Percentiles rank a stretch among this genome's conserved stretches.
Conservation (phyloP, 2,888 invertebrate genomes). For the Loripinus fragilis region DNA sequence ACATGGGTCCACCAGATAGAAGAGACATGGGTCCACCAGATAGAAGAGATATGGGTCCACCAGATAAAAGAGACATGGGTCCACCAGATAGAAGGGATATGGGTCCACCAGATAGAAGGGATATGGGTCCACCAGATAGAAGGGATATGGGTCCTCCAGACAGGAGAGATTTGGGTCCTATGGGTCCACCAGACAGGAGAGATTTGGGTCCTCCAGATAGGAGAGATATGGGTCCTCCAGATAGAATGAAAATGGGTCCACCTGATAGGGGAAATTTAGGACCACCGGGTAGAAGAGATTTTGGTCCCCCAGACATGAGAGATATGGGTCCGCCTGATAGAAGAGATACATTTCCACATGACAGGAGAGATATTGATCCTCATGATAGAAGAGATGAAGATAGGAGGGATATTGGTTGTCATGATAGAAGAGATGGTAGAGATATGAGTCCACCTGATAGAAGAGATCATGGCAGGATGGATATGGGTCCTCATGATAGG, state of each 20-base stretch:
- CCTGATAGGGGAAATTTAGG: neutral
- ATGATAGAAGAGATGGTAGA: neutral
- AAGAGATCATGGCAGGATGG: neutral
- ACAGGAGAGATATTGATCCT: neutral
- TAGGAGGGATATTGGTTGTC: neutral
- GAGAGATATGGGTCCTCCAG: neutral
- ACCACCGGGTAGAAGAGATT: conserved; percentile 2
- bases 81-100: neutral
- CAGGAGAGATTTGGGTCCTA: neutral
- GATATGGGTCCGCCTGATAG: neutral
- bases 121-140: neutral
- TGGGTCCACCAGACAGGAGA: neutral
- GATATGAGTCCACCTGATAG: neutral
- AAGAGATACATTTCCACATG: conserved; percentile 1
- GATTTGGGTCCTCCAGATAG: neutral
- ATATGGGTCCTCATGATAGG: neutral
- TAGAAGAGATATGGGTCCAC: conserved; percentile 16
- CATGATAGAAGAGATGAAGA: neutral
- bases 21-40: conserved; percentile 21
- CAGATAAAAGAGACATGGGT: neutral
- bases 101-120: neutral
- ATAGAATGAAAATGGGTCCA: neutral
- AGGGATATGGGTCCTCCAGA: neutral
- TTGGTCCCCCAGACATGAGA: conserved; percentile 3
- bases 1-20: conserved; percentile 9